Evolutionary conservation across 2,888 invertebrate species (phyloP).

Genomic region (Allacma fusca): DNA sequence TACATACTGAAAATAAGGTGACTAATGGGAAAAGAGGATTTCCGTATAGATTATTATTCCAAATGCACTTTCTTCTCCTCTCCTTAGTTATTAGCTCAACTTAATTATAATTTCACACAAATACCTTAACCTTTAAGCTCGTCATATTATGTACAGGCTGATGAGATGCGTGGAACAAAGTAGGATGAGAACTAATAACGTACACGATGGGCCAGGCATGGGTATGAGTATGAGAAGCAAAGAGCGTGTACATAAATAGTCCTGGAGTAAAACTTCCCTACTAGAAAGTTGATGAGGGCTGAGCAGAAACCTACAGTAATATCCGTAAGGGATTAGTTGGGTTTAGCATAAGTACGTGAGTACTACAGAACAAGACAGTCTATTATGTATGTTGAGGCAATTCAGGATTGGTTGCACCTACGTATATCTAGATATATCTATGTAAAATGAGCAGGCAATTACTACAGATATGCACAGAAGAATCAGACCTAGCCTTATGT

Average conservation of each 20-base stretch:
- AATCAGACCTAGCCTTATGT: no score
- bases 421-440: no score
- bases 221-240: background rate
- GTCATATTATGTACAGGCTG: background rate
- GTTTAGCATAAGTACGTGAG: background rate
- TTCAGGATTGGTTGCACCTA: no score
- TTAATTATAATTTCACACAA: conserved; percentile 5
- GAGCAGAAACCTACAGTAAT: background rate
- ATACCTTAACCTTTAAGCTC: conserved; percentile 12
- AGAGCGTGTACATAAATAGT: background rate
- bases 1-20: no score
- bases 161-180: background rate
- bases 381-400: background rate
- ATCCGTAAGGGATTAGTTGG: conserved; percentile 16
- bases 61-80: background rate
- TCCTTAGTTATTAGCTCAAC: background rate
- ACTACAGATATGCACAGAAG: no score
- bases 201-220: no score
- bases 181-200: background rate
- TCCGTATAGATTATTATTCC: background rate
- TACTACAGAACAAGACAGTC: background rate
- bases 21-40: conserved; percentile 11
- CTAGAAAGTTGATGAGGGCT: conserved; percentile 5
- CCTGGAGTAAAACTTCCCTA: background rate
- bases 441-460: no score